Conservation (phyloP, 2,113 vertebrate species). For the Sander lucioperca region DNA sequence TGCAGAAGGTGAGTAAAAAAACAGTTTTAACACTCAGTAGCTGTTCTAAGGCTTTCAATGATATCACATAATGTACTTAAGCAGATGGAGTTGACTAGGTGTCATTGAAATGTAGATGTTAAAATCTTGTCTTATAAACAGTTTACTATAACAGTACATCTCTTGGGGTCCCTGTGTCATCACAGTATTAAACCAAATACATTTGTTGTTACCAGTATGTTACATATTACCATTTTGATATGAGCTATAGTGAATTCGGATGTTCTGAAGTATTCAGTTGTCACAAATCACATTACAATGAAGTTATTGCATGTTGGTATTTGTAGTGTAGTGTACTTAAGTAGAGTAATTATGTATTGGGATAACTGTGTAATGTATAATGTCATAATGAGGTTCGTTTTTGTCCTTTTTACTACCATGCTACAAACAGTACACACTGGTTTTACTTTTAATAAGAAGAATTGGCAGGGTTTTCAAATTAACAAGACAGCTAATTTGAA, state of each 20-base stretch:
- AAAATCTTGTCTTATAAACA: neutral
- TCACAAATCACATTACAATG: no score
- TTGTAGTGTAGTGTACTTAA: no score
- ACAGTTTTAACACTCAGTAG: neutral
- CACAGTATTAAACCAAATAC: neutral
- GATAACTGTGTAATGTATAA: no score
- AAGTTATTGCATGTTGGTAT: no score
- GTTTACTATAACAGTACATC: no score
- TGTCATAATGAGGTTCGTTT: neutral
- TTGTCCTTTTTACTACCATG: neutral
- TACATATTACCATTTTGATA: neutral
- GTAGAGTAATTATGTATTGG: no score
- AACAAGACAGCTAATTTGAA: neutral
- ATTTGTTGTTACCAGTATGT: neutral
- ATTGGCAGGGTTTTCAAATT: neutral
- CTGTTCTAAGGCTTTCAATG: neutral
- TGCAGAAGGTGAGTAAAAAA: slow-evolving; percentile 44
- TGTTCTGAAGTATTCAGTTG: no score
- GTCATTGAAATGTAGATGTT: neutral
- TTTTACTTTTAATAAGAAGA: neutral
- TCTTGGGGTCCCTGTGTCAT: neutral
- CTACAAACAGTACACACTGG: neutral
- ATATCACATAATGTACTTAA: neutral
- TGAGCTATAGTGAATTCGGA: neutral
- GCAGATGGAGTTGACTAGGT: neutral